Conservation (phyloP, 2,113 vertebrate genomes). For the Lutjanus erythropterus region DNA sequence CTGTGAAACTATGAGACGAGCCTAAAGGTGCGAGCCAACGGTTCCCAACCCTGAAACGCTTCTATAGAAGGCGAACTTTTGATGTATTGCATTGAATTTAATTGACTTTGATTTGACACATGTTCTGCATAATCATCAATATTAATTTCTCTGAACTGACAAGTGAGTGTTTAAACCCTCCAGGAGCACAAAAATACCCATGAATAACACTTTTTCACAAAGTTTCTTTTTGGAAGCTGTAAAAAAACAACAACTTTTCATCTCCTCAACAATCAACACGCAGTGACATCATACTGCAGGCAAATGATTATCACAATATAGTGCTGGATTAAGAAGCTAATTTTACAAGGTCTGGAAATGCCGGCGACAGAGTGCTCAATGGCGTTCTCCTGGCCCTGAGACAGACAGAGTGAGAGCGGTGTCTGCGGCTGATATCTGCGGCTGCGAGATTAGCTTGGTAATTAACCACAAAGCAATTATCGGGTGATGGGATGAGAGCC, state of each 20-base stretch:
- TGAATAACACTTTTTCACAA: constrained; percentile 25
- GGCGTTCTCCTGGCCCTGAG: constrained; percentile 66
- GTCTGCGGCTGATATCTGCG: constrained; percentile 78
- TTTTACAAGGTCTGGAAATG: constrained; percentile 75
- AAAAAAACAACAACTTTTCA: constrained; percentile 49
- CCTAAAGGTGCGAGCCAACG: constrained; percentile 45
- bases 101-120: constrained; percentile 59
- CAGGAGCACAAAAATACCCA: constrained; percentile 25
- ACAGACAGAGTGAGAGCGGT: constrained; percentile 59
- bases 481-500: constrained; percentile 78
- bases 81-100: constrained; percentile 42
- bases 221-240: constrained; percentile 37
- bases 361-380: constrained; percentile 43
- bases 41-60: constrained; percentile 35
- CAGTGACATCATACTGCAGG: constrained; percentile 68
- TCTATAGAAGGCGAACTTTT: constrained; percentile 46
- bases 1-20: constrained; percentile 60
- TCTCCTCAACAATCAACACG: constrained; percentile 62
- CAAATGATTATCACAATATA: constrained; percentile 68
- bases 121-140: constrained; percentile 31
- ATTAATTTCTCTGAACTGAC: constrained; percentile 6
- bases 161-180: constrained; percentile 4
- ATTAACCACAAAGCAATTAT: constrained; percentile 89
- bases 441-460: constrained; percentile 83
- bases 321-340: constrained; percentile 76